Conservation (phyloP, 2,888 invertebrate genomes). For the Calliopum simillimum region DNA sequence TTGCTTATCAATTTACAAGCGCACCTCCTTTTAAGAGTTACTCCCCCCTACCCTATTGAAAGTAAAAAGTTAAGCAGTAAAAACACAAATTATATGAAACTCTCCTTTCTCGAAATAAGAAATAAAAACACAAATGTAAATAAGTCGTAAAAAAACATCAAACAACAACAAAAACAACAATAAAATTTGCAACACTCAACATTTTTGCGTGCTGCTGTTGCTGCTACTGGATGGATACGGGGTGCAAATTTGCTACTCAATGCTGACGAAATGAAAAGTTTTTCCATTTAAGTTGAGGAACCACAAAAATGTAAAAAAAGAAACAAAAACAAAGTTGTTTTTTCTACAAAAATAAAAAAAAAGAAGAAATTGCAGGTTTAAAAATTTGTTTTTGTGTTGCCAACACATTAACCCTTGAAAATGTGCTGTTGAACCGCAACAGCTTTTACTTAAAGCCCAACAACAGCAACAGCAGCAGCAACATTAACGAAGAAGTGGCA, state of each 20-base stretch:
- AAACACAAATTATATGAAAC: no score
- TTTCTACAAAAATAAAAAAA: no score
- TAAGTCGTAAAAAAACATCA: no score
- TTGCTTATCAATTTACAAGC: no score
- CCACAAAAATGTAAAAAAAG: no score
- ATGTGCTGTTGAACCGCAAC: conserved; percentile 17
- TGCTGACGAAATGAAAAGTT: conserved; percentile 20
- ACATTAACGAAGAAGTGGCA: neutral
- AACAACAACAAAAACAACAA: conserved; percentile 6
- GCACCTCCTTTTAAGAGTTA: no score
- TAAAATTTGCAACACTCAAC: neutral
- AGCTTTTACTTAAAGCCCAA: neutral
- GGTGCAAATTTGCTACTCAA: neutral
- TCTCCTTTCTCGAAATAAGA: no score
- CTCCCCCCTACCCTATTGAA: no score
- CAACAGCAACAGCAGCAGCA: conserved; percentile 5
- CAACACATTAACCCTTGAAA: conserved; percentile 28
- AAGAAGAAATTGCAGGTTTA: neutral
- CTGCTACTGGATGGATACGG: neutral
- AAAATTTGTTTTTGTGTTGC: conserved; percentile 18
- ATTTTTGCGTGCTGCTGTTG: conserved; percentile 5
- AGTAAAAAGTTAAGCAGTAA: no score
- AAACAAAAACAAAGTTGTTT: no score
- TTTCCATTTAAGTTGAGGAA: conserved; percentile 28
- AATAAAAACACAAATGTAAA: no score